Base-by-base conservation (phyloP, 2,797 vertebrate genomes). In the Bradypodion ventrale region DNA sequence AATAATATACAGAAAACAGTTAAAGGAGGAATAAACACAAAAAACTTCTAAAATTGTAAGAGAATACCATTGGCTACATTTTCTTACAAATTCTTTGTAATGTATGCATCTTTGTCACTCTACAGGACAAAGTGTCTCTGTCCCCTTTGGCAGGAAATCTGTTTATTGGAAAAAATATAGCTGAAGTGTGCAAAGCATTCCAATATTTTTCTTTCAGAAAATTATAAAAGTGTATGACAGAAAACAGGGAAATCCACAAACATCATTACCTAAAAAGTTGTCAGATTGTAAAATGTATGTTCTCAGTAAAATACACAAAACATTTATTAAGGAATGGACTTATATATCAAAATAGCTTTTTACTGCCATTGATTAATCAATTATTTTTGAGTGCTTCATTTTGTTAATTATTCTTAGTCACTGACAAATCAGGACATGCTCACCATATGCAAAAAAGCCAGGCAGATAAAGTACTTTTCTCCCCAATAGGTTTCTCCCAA, bases 381-480 rank as follows among this genome's bases (percentile, higher is more conserved):
- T 42, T 49, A n/a, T 56, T 27, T 59, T 35, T 32, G 32, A 29
- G 7, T 59, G 29, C 29, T 60, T 25, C 23, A 75, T 76, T 60
- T 60, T 23, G 27, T 15, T 46, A 56, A 56, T 56, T 19, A 56
- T 75, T 15, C 9, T 59, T 2, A 12, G 44, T 2, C 19, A 60
- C 25, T n/a, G 27, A 21, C 46, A 80, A 85, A 29, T 40, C 44
- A 56, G 27, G 12, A 35, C 21, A 79, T 0, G 87, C 97, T 97
- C 91, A 98, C 97, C 97, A 0, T 98, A 98, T 74, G 97, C 96
- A 92, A 98, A 97, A 94, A 98, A 97, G 80, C 97, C 97, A 0
- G 97, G 97, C 87, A 98, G 93, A 90, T 98, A 98, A 13, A 97
- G 91, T 86, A 98, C 97, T 85, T 96, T 96, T 75, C 97, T 96